A percentile compares a stretch with the other conserved stretches of the same genome.
Evolutionary conservation across 2,888 invertebrate species (phyloP).

Genomic region (Lutraria lutraria): DNA sequence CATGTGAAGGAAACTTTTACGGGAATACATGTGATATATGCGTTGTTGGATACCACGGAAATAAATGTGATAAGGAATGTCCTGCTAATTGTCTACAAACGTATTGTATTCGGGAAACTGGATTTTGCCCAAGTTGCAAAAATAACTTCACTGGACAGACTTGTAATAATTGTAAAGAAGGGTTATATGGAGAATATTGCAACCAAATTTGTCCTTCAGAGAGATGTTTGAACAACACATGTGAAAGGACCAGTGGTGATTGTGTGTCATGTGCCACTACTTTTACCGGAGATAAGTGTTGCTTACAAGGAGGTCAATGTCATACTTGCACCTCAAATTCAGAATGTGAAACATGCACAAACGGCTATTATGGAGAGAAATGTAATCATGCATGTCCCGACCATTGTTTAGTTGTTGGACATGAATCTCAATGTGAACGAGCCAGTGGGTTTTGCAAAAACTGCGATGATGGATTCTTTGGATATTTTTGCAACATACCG

Average conservation of each 20-base stretch:
- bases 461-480: conserved; percentile 3
- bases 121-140: background rate
- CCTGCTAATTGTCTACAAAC: background rate
- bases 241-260: background rate
- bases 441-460: background rate
- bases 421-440: background rate
- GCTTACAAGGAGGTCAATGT: background rate
- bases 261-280: background rate
- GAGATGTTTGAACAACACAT: background rate
- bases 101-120: background rate
- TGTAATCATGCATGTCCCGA: background rate
- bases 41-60: background rate
- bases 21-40: background rate
- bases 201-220: background rate
- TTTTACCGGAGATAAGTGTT: background rate
- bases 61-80: background rate
- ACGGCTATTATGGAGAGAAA: background rate
- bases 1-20: background rate
- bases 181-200: background rate
- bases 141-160: background rate
- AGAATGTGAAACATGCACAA: background rate
- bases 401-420: background rate
- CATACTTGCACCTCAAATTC: background rate
- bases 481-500: background rate
- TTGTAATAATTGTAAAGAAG: background rate